Evolutionary conservation across 2,888 invertebrate species (phyloP).

Genomic region (Orchesella flavescens): DNA sequence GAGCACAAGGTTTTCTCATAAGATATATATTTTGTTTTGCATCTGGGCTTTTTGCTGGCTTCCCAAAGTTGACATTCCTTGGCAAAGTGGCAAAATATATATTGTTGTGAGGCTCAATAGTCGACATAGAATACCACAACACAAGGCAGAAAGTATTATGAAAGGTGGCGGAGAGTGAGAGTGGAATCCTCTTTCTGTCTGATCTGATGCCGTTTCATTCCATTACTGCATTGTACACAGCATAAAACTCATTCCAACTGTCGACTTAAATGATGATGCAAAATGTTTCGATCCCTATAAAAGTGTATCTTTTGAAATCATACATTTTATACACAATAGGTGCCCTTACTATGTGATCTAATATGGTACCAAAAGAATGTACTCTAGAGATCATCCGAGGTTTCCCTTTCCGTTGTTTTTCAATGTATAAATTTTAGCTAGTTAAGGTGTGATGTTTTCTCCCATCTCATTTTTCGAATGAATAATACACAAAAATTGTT

Average conservation of each 20-base stretch:
- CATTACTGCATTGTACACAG: neutral
- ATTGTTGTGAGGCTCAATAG: slow-evolving; percentile 10
- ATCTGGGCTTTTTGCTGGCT: slow-evolving; percentile 10
- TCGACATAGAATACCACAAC: neutral
- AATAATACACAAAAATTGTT: too few relatives aligned
- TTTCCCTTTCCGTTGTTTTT: too few relatives aligned
- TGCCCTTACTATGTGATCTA: neutral
- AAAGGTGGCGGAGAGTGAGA: neutral
- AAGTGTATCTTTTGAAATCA: neutral
- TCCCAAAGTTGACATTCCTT: slow-evolving; percentile 46
- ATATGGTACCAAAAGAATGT: slow-evolving; percentile 2
- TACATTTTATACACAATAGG: neutral
- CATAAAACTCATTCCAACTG: slow-evolving; percentile 1
- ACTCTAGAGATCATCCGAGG: too few relatives aligned
- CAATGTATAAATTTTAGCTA: too few relatives aligned
- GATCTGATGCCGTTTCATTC: neutral
- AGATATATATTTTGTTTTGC: neutral
- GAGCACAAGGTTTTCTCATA: neutral
- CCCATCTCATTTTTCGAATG: too few relatives aligned
- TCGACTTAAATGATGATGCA: slow-evolving; percentile 21
- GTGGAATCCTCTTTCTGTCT: neutral
- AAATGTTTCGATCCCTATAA: slow-evolving; percentile 19
- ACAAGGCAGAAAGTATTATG: neutral
- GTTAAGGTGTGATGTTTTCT: too few relatives aligned
- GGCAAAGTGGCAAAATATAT: slow-evolving; percentile 41